Base-by-base conservation (phyloP, 1,140 invertebrate genomes). In the Anagrus nilaparvatae region DNA sequence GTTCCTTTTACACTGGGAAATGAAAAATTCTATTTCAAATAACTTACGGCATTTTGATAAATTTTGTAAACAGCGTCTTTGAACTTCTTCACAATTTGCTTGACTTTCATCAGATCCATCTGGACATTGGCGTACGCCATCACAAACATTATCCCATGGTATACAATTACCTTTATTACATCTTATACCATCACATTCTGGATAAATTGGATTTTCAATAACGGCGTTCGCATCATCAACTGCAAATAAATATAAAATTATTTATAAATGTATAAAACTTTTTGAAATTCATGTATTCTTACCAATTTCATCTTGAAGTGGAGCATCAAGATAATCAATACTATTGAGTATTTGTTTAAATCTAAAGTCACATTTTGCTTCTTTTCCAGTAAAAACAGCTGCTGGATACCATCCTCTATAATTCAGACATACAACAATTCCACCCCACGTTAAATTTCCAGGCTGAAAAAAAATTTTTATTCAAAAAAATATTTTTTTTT, bases 101-200 rank as follows among this genome's bases (percentile, higher is more conserved):
- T 50, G 35, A 5, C 66, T 56, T 58, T 86, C 82, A 52, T 86
- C 82, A 9, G 60, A 64, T 13, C 67, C 72, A 50, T 79, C 75
- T 54, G 77, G 70, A 63, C 88, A 93, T 48, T 91, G 74, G 1
- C 53, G 53, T 30, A 77, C 61, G 0, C 78, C 79, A 56, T 92
- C 74, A 54, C 86, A 90, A 19, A 85, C 63, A 36, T 73, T 66
- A 5, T 64, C 40, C 28, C 69, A 61, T 1, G 72, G 50, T 17
- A 90, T 52, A 59, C 87, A 91, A 31, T 75, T 56, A 0, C 87
- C 86, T 25, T 80, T 63, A 16, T 67, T 58, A 61, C 87, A 92
- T 37, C 79, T 66, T n/a, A 72, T 53, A 1, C 78, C 77, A 4
- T 63, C 32, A 49, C 82, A 85, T 6, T 44, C 4, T 3, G 67